Base-by-base conservation (phyloP, 2,113 vertebrate species). In the Labrus mixtus region DNA sequence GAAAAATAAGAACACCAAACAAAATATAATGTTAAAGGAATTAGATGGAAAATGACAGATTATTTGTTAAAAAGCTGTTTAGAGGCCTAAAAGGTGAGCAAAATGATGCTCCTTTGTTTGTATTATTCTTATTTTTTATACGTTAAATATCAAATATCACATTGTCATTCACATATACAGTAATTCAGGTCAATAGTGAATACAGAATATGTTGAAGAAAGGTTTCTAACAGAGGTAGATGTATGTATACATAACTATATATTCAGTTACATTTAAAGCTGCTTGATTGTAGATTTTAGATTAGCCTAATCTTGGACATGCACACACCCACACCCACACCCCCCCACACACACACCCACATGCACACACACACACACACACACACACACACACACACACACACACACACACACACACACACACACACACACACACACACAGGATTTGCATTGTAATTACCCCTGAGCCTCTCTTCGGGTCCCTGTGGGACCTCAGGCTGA, bases 381-480 rank as follows among this genome's bases (percentile, higher is more conserved):
- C 29, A 33, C 29, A 33, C 29, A 3, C 73, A 58, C 59, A 61
- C 68, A 64, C 73, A 79, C 76, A 69, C 63, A 41, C 67, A 62
- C 58, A 68, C 61, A 64, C 64, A 71, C 78, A 74, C 74, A 68
- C 86, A 75, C 67, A 60, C 68, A 73, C 64, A 79, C 84, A 71
- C 82, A 75, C 90, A 82, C 61, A 78, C 73, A 83, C 78, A 83
- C 82, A 85, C 75, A 85, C 79, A 81, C 11, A 23, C 3, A 79
- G 46, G 61, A 91, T 92, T 91, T 90, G 73, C 88, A 93, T 93
- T 90, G 79, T 92, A 92, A 93, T 92, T 91, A 90, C 91, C 90
- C 90, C 82, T 37, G 90, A 88, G 92, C 72, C 89, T 80, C 87
- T 88, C 80, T 81, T 37, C 13, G 7, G 64, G 85, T 88, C 89